Evolutionary conservation across 2,888 invertebrate species (phyloP).

Genomic region (Capitulum mitella): DNA sequence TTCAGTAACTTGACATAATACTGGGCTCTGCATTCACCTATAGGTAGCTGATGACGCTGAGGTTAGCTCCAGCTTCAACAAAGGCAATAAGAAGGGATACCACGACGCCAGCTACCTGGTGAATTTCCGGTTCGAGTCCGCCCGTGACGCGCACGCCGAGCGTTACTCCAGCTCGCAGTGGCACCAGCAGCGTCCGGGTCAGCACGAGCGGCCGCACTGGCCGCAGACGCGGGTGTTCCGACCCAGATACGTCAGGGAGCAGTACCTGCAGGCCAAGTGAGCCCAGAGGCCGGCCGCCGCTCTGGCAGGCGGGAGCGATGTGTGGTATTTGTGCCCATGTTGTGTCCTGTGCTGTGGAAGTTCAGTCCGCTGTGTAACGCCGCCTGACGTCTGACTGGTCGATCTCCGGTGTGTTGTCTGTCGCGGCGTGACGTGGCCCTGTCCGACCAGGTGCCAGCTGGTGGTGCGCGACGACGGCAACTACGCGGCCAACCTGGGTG

Average conservation of each 20-base stretch:
- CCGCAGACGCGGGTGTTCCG: not conserved
- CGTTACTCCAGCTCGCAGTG: conserved; percentile 7
- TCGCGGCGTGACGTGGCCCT: not conserved
- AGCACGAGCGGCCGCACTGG: conserved; percentile 11
- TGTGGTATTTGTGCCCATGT: no score
- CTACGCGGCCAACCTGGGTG: conserved; percentile 64
- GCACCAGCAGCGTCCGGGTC: not conserved
- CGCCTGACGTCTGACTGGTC: no score
- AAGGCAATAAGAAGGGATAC: conserved; percentile 4
- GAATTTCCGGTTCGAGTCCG: not conserved
- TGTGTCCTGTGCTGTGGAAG: no score
- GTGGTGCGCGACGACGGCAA: conserved; percentile 75
- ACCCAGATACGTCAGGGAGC: conserved; percentile 67
- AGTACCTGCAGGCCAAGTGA: conserved; percentile 89
- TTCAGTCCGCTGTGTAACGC: no score
- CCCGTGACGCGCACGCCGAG: conserved; percentile 11
- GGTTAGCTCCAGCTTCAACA: not conserved
- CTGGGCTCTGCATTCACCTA: not conserved
- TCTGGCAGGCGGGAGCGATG: not conserved
- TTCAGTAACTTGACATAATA: no score
- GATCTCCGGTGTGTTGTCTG: no score
- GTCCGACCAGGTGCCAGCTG: conserved; percentile 76
- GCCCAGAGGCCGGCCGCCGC: conserved; percentile 25
- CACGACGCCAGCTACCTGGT: conserved; percentile 16
- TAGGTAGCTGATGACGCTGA: not conserved